A percentile compares a stretch with the other conserved stretches of the same genome.
Conservation (phyloP, 2,113 vertebrate genomes). For the Cololabis saira region DNA sequence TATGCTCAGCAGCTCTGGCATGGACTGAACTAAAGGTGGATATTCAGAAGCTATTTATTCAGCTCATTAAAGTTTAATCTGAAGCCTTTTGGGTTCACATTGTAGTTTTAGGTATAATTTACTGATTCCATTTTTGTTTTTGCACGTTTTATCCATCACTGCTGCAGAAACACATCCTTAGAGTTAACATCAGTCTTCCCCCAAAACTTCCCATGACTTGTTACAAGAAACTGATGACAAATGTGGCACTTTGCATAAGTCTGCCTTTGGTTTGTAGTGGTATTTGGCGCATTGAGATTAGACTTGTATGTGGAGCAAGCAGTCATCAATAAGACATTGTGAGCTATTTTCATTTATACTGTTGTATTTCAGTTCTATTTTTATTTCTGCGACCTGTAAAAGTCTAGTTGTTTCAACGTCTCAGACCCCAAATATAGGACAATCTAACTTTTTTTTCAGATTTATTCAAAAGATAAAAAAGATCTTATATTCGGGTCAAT, state of each 20-base stretch:
- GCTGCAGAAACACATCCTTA: conserved; percentile 21
- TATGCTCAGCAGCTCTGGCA: conserved; percentile 1
- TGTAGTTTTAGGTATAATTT: conserved; percentile 24
- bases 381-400: too few species aligned
- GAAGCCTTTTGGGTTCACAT: not conserved
- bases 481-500: too few species aligned
- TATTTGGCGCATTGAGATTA: conserved; percentile 48
- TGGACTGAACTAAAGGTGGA: conserved; percentile 21
- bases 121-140: conserved; percentile 15
- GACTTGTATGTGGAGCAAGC: conserved; percentile 43
- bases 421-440: too few species aligned
- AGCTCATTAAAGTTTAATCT: conserved; percentile 18
- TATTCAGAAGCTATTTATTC: conserved; percentile 35
- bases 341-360: too few species aligned
- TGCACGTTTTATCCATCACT: conserved; percentile 6
- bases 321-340: not conserved
- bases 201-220: conserved; percentile 34
- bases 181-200: conserved; percentile 4
- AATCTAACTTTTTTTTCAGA: too few species aligned
- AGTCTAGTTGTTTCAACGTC: too few species aligned
- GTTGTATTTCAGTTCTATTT: too few species aligned
- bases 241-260: conserved; percentile 21
- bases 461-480: too few species aligned
- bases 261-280: conserved; percentile 35
- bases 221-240: conserved; percentile 29